phyloP scores from a whole-genome alignment of 2,888 invertebrate species.

The Amblyjoppa fuscipennis region DNA sequence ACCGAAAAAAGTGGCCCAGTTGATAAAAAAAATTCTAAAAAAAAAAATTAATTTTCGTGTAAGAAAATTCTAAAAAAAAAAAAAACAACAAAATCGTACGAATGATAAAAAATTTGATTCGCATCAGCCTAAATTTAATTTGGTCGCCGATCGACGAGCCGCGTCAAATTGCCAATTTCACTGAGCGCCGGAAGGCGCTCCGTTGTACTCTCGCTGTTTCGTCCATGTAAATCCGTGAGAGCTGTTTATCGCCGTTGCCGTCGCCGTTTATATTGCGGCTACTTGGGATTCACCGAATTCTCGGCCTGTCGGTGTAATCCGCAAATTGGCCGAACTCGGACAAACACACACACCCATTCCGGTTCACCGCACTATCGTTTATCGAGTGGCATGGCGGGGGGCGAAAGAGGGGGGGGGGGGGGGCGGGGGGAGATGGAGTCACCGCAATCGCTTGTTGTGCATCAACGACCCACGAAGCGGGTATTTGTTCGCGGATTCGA shows the following conservation, averaged over 20 bases:
- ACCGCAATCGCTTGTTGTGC: slow-evolving; percentile 27
- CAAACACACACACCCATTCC: slow-evolving; percentile 39
- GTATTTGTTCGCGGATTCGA: slow-evolving; percentile 14
- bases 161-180: slow-evolving; percentile 18
- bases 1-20: no score
- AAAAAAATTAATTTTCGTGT: no score
- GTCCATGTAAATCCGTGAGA: slow-evolving; percentile 27
- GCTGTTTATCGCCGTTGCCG: neutral
- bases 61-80: no score
- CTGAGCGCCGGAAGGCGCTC: neutral
- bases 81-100: no score
- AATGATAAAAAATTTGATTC: neutral
- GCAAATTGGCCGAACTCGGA: slow-evolving; percentile 42
- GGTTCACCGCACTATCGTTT: slow-evolving; percentile 47
- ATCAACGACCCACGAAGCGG: slow-evolving; percentile 10
- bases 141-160: neutral
- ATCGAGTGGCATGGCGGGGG: neutral
- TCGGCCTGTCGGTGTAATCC: slow-evolving; percentile 45
- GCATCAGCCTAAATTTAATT: neutral
- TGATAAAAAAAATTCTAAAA: no score
- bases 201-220: neutral
- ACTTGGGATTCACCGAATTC: slow-evolving; percentile 11
- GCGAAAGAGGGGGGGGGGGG: neutral
- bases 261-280: neutral
- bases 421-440: neutral